Evolutionary conservation across 2,797 vertebrate species (phyloP), one percentile per base, ranked within the genome.

Genomic region (Miichthys miiuy): DNA sequence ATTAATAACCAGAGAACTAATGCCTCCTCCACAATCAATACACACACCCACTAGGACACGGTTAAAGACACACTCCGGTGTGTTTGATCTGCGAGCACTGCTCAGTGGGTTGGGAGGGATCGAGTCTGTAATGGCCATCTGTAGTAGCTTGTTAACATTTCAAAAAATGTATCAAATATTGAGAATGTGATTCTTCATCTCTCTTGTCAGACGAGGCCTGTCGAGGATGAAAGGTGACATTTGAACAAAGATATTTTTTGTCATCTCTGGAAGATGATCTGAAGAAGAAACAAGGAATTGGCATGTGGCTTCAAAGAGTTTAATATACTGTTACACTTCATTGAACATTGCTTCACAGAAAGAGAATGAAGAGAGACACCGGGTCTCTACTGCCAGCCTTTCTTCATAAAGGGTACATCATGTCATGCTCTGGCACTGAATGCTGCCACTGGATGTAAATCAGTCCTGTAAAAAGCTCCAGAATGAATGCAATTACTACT

Each of bases 1-100:
- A 94, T 93, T 94, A 92, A 95, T 94, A 91, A 91, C 84, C 80
- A 83, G 75, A 77, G 85, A 88, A 44, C 87, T 84, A 84, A 88
- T 87, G 86, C 88, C 84, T 87, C 87, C 81, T 82, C 75, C 70
- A 73, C 82, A 77, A 92, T 90, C 88, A 83, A 92, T 89, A 90
- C 73, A 38, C 83, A 72, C 77, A 72, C 72, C 25, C 77, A 85
- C 75, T 5, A 70, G 77, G 73, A 85, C 69, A 38, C 27, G 11
- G 72, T 83, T 86, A 82, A 88, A 91, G 82, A 87, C 79, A 65
- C 80, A 70, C 78, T 71, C 60, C 38, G n/a, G 41, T 2, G 46
- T 2, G 61, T 83, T 77, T 87, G 75, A 87, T 85, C 67, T 57
- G 46, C 52, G 12, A 73, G 44, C 48, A 12, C 62, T 41, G 58